These are phyloP conservation scores for Natrix natrix DNA, from an alignment of 2,797 vertebrate genomes.

Conservation along the genomic window DNA sequence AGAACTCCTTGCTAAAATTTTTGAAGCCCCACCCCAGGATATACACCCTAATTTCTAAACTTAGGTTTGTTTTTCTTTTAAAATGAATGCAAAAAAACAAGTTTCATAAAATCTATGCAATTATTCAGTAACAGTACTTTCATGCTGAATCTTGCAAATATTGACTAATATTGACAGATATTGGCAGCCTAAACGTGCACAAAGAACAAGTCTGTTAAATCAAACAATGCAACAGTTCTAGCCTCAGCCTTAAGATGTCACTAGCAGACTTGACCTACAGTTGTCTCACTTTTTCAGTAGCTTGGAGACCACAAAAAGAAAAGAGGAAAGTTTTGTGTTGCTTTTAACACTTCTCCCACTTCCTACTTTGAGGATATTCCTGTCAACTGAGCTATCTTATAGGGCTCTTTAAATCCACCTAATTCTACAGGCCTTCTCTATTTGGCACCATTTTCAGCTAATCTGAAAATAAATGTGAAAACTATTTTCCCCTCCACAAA, in stretches of 20 bases:
- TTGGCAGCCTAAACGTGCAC: neutral
- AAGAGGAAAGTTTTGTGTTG: conserved; percentile 58
- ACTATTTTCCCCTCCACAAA: neutral
- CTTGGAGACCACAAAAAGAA: conserved; percentile 12
- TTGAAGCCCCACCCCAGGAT: too few relatives aligned
- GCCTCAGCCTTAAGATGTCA: conserved; percentile 71
- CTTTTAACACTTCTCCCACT: conserved; percentile 63
- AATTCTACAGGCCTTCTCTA: conserved; percentile 24
- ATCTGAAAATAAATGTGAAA: conserved; percentile 17
- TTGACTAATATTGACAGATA: too few relatives aligned
- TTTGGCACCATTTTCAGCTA: conserved; percentile 31
- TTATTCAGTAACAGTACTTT: neutral
- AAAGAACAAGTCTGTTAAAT: neutral
- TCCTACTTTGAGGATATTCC: conserved; percentile 58
- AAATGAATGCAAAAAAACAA: accelerated
- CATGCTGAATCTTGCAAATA: neutral
- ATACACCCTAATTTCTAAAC: neutral
- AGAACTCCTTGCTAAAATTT: too few relatives aligned
- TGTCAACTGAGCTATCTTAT: conserved; percentile 43
- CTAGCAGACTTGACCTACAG: conserved; percentile 54
- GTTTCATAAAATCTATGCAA: neutral
- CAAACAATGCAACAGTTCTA: conserved; percentile 50
- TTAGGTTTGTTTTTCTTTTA: neutral
- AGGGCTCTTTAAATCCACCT: conserved; percentile 50
- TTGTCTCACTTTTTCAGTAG: neutral